Base-by-base conservation (phyloP, 1,140 invertebrate genomes). In the Drosophila baimaii region DNA sequence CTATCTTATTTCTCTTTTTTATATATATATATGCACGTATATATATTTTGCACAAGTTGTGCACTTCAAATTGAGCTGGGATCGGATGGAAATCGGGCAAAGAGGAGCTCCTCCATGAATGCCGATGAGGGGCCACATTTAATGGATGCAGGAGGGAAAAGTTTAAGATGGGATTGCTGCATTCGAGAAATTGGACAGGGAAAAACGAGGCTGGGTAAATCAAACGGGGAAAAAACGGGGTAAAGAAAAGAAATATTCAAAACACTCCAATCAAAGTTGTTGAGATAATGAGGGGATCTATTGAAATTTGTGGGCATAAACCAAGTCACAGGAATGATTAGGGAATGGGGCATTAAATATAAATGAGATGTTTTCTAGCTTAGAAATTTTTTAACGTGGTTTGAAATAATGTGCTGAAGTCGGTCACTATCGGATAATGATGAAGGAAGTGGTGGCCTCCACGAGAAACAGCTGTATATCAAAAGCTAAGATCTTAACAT, bases 131-230 rank as follows among this genome's bases (percentile, higher is more conserved):
- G 41, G 57, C 47, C 43, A 44, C 62, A 57, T 74, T 78, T 66
- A 79, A 79, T 66, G 57, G 76, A 35, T 68, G 59, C 52, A 39
- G 44, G 21, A 46, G 44, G 33, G 23, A 79, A 68, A 79, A 62
- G 44, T 79, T 79, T 52, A 54, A 74, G 62, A 74, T 79, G 77
- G 68, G 70, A 75, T 77, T 80, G 63, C 77, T 79, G 59, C 73
- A 54, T 35, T 41, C 37, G 17, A 35, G 33, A 51, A 66, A 65
- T 58, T 58, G 59, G 46, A 68, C 25, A 31, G 31, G 35, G n/a
- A n/a, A n/a, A n/a, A n/a, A n/a, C n/a, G 49, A 19, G 19, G n/a
- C 37, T 39, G 8, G 65, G 46, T 46, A 69, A 54, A 52, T 35
- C 66, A 23, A 70, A 46, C 47, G 21, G 29, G 41, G n/a, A n/a